Evolutionary conservation across 2,888 invertebrate genomes (phyloP).

Genomic region (Andrena dorsata): DNA sequence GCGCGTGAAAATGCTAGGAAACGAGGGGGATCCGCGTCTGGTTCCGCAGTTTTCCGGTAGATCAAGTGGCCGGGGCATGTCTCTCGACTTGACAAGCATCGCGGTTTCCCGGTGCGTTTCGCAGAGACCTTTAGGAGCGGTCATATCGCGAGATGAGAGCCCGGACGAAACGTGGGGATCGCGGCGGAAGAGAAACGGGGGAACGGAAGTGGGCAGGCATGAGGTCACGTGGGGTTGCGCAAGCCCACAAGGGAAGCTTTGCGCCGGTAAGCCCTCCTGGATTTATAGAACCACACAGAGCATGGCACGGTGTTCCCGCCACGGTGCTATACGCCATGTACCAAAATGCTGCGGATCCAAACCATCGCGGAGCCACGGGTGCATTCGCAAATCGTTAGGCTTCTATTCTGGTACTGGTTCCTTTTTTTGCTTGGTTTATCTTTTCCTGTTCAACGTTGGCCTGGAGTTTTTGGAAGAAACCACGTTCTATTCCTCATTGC

Average conservation of each 20-base stretch:
- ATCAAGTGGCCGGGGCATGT: conserved; percentile 38
- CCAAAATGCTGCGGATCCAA: conserved; percentile 80
- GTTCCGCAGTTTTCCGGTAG: conserved; percentile 26
- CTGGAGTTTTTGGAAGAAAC: too few species aligned
- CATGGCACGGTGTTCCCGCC: conserved; percentile 74
- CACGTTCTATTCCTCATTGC: too few species aligned
- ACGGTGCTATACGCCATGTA: conserved; percentile 80
- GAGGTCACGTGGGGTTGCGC: conserved; percentile 73
- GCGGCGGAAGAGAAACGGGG: conserved; percentile 39
- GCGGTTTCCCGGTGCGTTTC: conserved; percentile 49
- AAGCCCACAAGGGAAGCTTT: conserved; percentile 85
- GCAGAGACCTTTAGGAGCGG: conserved; percentile 42
- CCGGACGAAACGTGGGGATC: conserved; percentile 37
- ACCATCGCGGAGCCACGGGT: conserved; percentile 41
- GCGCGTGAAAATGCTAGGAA: conserved; percentile 37
- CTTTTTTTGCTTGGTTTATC: conserved; percentile 5
- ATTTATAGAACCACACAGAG: conserved; percentile 85
- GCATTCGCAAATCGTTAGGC: conserved; percentile 59
- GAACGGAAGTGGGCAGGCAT: conserved; percentile 54
- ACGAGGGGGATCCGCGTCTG: conserved; percentile 29
- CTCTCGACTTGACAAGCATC: conserved; percentile 50
- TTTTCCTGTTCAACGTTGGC: too few species aligned
- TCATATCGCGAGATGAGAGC: conserved; percentile 49
- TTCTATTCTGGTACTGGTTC: conserved; percentile 46
- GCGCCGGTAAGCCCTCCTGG: conserved; percentile 84